Percentiles rank a stretch among this genome's conserved stretches.
Conservation (phyloP, 35 echinoderm and acorn worm genomes). For the Lytechinus variegatus region DNA sequence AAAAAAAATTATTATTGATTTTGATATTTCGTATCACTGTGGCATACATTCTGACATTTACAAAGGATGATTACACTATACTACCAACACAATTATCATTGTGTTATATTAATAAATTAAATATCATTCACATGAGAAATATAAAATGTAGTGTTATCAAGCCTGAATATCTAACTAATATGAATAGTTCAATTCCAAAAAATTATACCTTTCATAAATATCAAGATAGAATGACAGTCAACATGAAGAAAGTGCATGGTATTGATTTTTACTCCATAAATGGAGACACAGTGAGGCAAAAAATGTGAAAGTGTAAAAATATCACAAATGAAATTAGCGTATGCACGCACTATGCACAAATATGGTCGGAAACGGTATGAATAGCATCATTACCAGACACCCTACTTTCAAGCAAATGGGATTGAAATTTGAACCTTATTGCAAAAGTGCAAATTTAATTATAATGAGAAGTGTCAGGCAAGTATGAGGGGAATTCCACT, state of each 20-base stretch:
- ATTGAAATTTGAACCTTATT: slow-evolving; percentile 12
- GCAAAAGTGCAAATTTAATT: slow-evolving; percentile 30
- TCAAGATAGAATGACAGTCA: not conserved
- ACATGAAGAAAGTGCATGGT: not conserved
- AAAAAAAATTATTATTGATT: too few species aligned
- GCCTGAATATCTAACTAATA: too few species aligned
- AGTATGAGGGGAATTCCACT: slow-evolving; percentile 36
- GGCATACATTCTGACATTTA: too few species aligned
- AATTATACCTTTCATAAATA: too few species aligned
- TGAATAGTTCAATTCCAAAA: too few species aligned
- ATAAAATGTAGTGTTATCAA: too few species aligned
- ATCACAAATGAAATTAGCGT: not conserved
- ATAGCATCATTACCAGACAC: not conserved
- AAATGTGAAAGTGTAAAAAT: not conserved
- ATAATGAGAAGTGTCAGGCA: slow-evolving; percentile 44
- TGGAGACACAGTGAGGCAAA: not conserved
- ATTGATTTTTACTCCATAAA: not conserved
- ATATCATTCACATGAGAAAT: too few species aligned
- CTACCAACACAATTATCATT: too few species aligned
- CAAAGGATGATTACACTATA: too few species aligned
- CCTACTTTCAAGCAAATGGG: not conserved
- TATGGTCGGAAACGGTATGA: slow-evolving; percentile 24
- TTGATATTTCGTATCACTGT: too few species aligned
- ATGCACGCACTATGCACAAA: slow-evolving; percentile 8
- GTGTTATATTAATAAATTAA: too few species aligned